Percentiles rank a stretch among this genome's conserved stretches.
Conservation (phyloP, 1,140 invertebrate species). For the Drosophila mojavensis region DNA sequence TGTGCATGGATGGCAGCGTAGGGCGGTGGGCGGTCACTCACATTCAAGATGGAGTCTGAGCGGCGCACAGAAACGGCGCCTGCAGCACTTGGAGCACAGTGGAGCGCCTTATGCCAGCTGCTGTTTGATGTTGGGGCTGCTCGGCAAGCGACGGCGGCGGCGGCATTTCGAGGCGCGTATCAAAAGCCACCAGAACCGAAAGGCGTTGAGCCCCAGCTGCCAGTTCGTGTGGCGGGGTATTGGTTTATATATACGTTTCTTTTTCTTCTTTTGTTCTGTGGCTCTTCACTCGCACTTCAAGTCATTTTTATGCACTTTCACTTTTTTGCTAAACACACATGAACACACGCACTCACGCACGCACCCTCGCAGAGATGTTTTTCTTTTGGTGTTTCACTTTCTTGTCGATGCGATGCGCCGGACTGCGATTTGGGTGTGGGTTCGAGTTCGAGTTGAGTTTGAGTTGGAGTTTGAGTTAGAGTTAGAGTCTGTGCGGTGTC, state of each 20-base stretch:
- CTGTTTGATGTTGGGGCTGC: constrained; percentile 4
- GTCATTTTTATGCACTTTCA: constrained; percentile 75
- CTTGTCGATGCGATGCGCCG: constrained; percentile 13
- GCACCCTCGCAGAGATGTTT: constrained; percentile 26
- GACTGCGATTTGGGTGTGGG: not conserved
- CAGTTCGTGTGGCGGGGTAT: constrained; percentile 16
- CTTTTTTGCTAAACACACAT: constrained; percentile 39
- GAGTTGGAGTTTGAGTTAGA: constrained; percentile 6
- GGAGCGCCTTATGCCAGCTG: constrained; percentile 18
- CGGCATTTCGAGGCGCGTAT: constrained; percentile 40
- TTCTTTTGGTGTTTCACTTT: constrained; percentile 37
- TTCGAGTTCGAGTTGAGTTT: constrained; percentile 11
- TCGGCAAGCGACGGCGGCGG: constrained; percentile 20
- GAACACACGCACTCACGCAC: not conserved
- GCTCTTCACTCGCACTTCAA: constrained; percentile 62
- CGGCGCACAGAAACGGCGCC: constrained; percentile 35
- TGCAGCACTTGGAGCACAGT: constrained; percentile 23
- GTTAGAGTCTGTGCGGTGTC: constrained; percentile 33
- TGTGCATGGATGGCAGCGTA: constrained; percentile 33
- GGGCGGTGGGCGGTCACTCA: constrained; percentile 11
- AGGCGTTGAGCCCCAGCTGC: not conserved
- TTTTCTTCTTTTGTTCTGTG: not conserved
- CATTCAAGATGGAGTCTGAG: constrained; percentile 73
- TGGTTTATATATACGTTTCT: constrained; percentile 1
- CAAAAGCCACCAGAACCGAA: constrained; percentile 10